These are phyloP conservation scores for Gadus chalcogrammus DNA, from an alignment of 2,113 vertebrate species.

Conservation along the genomic window DNA sequence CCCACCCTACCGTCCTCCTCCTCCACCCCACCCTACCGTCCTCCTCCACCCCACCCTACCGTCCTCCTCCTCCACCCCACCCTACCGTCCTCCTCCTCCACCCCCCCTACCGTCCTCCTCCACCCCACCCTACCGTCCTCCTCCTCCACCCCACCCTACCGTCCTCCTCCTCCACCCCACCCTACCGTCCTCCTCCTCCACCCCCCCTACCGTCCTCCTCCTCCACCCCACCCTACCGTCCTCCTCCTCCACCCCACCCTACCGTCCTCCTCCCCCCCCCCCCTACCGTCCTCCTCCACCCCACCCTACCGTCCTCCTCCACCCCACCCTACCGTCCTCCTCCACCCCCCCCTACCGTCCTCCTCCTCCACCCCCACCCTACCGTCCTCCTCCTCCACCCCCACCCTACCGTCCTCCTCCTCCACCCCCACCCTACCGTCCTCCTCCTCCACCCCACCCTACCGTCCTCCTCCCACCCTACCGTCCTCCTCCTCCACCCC, in stretches of 20 bases:
- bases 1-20: background rate
- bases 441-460: slow-evolving; percentile 16
- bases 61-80: slow-evolving; percentile 1
- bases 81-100: no score
- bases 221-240: background rate
- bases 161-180: slow-evolving; percentile 4
- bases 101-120: no score
- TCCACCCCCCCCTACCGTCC: no score
- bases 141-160: slow-evolving; percentile 2
- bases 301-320: slow-evolving; percentile 17
- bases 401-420: slow-evolving; percentile 13
- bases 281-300: slow-evolving; percentile 8
- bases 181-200: no score
- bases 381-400: no score
- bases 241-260: slow-evolving; percentile 18
- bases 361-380: background rate
- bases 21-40: background rate
- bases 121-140: slow-evolving; percentile 18
- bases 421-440: no score
- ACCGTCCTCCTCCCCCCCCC: background rate
- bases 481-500: no score
- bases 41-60: no score
- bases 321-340: no score
- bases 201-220: slow-evolving; percentile 7
- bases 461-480: slow-evolving; percentile 11